Evolutionary conservation across 2,797 vertebrate genomes (phyloP).

Genomic region (Monodelphis domestica): DNA sequence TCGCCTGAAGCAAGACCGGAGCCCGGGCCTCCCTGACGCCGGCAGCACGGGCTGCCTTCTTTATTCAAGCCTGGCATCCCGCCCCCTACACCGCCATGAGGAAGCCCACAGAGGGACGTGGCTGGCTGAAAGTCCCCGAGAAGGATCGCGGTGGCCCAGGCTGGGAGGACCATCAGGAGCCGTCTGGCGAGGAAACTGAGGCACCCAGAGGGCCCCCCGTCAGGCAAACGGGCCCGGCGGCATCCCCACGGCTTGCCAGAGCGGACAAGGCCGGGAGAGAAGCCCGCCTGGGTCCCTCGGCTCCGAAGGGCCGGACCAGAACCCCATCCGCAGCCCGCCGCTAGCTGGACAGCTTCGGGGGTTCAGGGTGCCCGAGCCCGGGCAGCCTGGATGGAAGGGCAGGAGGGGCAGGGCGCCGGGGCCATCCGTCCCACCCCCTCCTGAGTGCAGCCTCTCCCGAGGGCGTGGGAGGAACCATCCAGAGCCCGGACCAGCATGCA

Average conservation of each 20-base stretch:
- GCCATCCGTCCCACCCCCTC: too few species aligned
- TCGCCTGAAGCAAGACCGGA: not conserved
- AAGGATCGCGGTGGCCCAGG: not conserved
- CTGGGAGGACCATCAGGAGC: not conserved
- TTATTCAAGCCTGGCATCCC: not conserved
- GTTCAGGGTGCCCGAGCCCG: too few species aligned
- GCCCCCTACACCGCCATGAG: not conserved
- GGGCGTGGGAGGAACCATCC: not conserved
- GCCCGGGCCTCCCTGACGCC: not conserved
- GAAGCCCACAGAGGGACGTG: not conserved
- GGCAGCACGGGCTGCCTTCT: too few species aligned
- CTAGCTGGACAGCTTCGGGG: not conserved
- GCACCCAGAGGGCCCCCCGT: too few species aligned
- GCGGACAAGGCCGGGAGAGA: not conserved
- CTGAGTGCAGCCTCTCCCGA: too few species aligned
- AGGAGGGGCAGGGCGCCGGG: too few species aligned
- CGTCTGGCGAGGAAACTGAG: not conserved
- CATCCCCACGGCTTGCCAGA: too few species aligned
- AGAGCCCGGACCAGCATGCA: not conserved
- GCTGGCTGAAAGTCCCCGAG: not conserved
- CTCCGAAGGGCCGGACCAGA: not conserved
- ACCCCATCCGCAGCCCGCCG: not conserved
- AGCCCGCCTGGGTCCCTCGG: not conserved
- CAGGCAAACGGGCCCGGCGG: too few species aligned
- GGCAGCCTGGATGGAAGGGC: too few species aligned